These are phyloP conservation scores for Perizoma flavofasciatum DNA, from an alignment of 2,888 invertebrate species.

Conservation along the genomic window DNA sequence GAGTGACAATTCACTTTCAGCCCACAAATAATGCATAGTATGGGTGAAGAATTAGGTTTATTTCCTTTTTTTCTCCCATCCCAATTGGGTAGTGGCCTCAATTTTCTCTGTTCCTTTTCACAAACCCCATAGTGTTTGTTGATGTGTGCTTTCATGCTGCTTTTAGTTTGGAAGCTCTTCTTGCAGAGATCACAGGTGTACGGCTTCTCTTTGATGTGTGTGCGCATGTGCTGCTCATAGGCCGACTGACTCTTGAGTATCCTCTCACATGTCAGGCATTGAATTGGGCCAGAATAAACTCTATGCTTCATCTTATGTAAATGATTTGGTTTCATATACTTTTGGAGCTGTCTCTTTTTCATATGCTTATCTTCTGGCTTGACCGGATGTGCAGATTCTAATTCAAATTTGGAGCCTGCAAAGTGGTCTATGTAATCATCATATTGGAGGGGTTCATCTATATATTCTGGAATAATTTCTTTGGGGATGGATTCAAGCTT, in stretches of 20 bases:
- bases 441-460: conserved; percentile 3
- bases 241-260: conserved; percentile 30
- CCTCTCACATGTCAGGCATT: conserved; percentile 32
- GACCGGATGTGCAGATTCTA: not conserved
- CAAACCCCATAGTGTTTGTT: conserved; percentile 25
- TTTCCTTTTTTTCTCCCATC: conserved; percentile 45
- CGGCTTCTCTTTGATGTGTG: conserved; percentile 37
- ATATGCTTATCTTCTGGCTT: conserved; percentile 9
- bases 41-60: conserved; percentile 49
- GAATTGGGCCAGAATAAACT: conserved; percentile 31
- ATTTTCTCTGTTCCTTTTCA: conserved; percentile 7
- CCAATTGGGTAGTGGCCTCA: conserved; percentile 15
- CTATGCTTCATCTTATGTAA: conserved; percentile 27
- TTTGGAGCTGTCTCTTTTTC: conserved; percentile 8
- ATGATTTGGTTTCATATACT: conserved; percentile 19
- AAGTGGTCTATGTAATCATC: conserved; percentile 10
- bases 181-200: conserved; percentile 35
- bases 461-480: conserved; percentile 6
- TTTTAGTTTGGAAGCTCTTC: conserved; percentile 29
- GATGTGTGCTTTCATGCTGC: conserved; percentile 29
- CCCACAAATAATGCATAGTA: conserved; percentile 68
- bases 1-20: conserved; percentile 58
- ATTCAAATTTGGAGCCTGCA: conserved; percentile 10
- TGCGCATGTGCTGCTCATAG: conserved; percentile 30
- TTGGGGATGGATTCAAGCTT: conserved; percentile 41